A percentile compares a stretch with the other conserved stretches of the same genome.
Conservation (phyloP, 2,113 vertebrate genomes). For the Megaptera novaeangliae region DNA sequence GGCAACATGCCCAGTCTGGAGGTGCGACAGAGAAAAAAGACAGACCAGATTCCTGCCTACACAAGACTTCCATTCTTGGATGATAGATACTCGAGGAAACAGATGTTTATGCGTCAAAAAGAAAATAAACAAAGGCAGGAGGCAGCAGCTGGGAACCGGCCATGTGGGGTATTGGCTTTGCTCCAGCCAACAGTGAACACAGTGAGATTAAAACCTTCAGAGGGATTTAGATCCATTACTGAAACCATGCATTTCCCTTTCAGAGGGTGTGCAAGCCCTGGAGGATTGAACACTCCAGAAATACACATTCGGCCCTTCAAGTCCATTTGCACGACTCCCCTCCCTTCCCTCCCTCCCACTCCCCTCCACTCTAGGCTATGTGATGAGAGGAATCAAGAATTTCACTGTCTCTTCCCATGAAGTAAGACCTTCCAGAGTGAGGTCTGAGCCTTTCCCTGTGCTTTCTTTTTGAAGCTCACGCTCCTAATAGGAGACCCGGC, state of each 20-base stretch:
- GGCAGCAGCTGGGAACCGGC: not conserved
- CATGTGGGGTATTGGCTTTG: fast-evolving
- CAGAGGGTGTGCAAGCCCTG: not conserved
- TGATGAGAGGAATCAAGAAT: not conserved
- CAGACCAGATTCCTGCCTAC: not conserved
- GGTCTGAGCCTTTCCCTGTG: not conserved
- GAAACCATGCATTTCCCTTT: not conserved
- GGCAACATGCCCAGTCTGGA: not conserved
- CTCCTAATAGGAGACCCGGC: not conserved
- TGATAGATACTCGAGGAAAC: not conserved
- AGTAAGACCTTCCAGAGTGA: not conserved
- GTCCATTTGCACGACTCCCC: not conserved
- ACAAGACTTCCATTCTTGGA: not conserved
- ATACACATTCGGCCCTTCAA: not conserved
- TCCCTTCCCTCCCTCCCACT: not conserved
- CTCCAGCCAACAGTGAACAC: not conserved
- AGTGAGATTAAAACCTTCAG: not conserved
- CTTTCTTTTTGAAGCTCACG: not conserved
- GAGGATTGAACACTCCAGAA: not conserved
- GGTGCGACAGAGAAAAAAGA: not conserved
- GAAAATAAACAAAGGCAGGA: not conserved
- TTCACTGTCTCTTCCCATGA: not conserved
- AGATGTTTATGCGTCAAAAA: not conserved
- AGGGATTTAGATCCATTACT: not conserved
- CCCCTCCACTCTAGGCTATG: not conserved